These are phyloP conservation scores for Limnephilus rhombicus DNA, from an alignment of 2,888 invertebrate genomes.

Conservation along the genomic window DNA sequence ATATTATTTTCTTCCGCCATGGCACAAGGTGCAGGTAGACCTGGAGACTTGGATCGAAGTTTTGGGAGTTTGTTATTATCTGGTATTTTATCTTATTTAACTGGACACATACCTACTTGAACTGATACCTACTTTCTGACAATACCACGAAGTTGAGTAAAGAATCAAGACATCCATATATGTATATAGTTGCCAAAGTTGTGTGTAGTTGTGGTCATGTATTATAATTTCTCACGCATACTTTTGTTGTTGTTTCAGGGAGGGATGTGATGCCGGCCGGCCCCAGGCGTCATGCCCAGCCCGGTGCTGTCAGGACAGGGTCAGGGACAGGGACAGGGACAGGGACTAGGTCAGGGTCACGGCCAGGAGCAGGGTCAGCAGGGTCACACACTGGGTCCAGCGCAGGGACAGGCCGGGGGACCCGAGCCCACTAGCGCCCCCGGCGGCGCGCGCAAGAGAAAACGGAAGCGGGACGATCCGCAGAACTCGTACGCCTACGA, in stretches of 20 bases:
- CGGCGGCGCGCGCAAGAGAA: conserved; percentile 80
- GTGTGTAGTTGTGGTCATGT: background rate
- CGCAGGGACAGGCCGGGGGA: conserved; percentile 69
- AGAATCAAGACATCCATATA: too few relatives aligned
- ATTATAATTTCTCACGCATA: background rate
- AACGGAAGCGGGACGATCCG: conserved; percentile 81
- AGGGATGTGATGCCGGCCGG: conserved; percentile 80
- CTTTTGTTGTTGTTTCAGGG: conserved; percentile 73
- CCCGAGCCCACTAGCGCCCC: conserved; percentile 76
- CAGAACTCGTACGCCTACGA: conserved; percentile 78
- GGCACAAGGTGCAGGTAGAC: conserved; percentile 33
- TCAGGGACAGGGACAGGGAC: conserved; percentile 60
- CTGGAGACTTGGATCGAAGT: background rate
- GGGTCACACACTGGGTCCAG: conserved; percentile 74
- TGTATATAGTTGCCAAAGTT: background rate
- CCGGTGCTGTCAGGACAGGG: conserved; percentile 75
- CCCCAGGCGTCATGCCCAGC: conserved; percentile 79
- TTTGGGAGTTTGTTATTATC: background rate
- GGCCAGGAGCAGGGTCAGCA: conserved; percentile 75
- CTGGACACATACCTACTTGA: background rate
- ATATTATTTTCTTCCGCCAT: conserved; percentile 56
- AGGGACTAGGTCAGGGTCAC: conserved; percentile 68
- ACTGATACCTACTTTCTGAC: background rate
- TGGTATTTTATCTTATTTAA: background rate
- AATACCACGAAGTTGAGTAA: background rate